phyloP scores from a whole-genome alignment of 53 echinoderm and acorn worm species.

The Hippasteria phrygiana region DNA sequence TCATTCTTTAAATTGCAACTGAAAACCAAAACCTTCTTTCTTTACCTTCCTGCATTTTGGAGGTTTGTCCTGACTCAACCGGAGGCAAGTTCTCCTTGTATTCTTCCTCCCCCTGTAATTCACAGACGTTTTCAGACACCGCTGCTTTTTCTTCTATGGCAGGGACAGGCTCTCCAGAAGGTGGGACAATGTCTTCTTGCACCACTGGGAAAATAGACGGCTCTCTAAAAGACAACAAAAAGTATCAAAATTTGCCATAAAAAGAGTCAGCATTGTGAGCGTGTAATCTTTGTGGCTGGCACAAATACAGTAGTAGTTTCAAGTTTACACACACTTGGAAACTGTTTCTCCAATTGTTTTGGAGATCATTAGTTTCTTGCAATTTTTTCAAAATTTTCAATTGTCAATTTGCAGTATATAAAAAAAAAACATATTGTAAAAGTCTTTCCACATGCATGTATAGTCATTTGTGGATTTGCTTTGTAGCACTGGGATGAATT shows the following conservation, averaged over 20 bases:
- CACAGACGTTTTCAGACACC: neutral
- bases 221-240: slow-evolving; percentile 3
- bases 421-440: too few relatives aligned
- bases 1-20: too few relatives aligned
- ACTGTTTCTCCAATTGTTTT: too few relatives aligned
- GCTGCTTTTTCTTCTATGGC: slow-evolving; percentile 8
- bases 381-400: too few relatives aligned
- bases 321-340: too few relatives aligned
- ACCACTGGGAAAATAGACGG: neutral
- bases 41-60: slow-evolving; percentile 45
- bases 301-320: too few relatives aligned
- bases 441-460: too few relatives aligned
- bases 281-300: too few relatives aligned
- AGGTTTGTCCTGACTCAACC: slow-evolving; percentile 6
- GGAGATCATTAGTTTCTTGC: too few relatives aligned
- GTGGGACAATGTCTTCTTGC: neutral
- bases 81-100: slow-evolving; percentile 60
- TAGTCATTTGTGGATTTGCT: too few relatives aligned
- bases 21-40: neutral
- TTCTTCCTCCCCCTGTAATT: slow-evolving; percentile 47
- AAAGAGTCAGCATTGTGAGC: neutral
- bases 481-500: too few relatives aligned
- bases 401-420: too few relatives aligned
- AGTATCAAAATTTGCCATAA: neutral
- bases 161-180: slow-evolving; percentile 5